Percentiles rank a stretch among this genome's conserved stretches.
phyloP scores from a whole-genome alignment of 1,140 invertebrate genomes.

The Listronotus bonariensis region DNA sequence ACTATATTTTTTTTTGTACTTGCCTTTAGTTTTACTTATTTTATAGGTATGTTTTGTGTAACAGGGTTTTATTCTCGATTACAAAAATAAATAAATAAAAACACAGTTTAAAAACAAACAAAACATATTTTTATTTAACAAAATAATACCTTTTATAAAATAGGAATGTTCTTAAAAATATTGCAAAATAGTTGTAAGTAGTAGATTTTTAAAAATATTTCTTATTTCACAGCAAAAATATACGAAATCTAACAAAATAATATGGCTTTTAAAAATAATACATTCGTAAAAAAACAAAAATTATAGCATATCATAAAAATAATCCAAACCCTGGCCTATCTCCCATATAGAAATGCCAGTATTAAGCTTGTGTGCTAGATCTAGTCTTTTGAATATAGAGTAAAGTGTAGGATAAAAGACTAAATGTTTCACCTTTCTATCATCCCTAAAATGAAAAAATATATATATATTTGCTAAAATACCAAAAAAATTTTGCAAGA shows the following conservation, averaged over 20 bases:
- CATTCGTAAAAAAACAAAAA: not conserved
- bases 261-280: too few species aligned
- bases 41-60: slow-evolving; percentile 8
- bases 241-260: too few species aligned
- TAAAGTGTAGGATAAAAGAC: slow-evolving; percentile 89
- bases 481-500: too few species aligned
- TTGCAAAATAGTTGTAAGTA: too few species aligned
- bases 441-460: slow-evolving; percentile 45
- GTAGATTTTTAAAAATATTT: too few species aligned
- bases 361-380: slow-evolving; percentile 78
- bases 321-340: slow-evolving; percentile 91
- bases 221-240: too few species aligned
- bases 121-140: too few species aligned
- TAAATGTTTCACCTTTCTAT: slow-evolving; percentile 60
- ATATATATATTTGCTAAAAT: not conserved
- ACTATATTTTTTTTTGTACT: too few species aligned
- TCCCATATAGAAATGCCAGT: slow-evolving; percentile 94
- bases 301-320: slow-evolving; percentile 93
- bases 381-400: slow-evolving; percentile 79
- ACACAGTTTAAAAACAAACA: too few species aligned
- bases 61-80: too few species aligned
- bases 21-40: not conserved
- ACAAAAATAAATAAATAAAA: not conserved
- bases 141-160: too few species aligned
- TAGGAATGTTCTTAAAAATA: too few species aligned